phyloP scores from a whole-genome alignment of 1,140 invertebrate genomes.

The Ips nitidus region DNA sequence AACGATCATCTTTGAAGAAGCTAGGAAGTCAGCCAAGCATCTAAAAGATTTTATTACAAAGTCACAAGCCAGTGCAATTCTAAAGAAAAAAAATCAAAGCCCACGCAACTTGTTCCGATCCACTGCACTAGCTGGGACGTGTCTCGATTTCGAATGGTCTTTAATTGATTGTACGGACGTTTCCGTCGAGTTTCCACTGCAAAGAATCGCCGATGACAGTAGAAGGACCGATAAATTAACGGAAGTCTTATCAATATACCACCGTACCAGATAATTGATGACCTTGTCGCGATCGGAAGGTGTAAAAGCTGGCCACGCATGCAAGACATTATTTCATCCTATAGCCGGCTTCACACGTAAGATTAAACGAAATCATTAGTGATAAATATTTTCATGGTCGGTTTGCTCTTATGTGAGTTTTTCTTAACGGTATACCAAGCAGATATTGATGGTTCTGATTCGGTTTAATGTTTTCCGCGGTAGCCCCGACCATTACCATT shows the following conservation, averaged over 20 bases:
- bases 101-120: conserved; percentile 27
- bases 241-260: conserved; percentile 6
- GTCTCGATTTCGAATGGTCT: conserved; percentile 16
- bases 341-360: conserved; percentile 32
- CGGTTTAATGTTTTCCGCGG: conserved; percentile 34
- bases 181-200: background rate
- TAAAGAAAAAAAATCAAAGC: conserved; percentile 12
- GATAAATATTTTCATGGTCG: conserved; percentile 35
- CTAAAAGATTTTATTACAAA: background rate
- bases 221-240: background rate
- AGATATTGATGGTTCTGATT: conserved; percentile 34
- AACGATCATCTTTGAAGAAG: background rate
- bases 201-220: background rate
- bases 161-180: conserved; percentile 19
- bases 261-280: background rate
- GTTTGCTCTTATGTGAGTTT: conserved; percentile 29
- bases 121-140: conserved; percentile 13
- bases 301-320: conserved; percentile 25
- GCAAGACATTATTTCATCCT: conserved; percentile 14
- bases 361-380: conserved; percentile 34
- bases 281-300: conserved; percentile 1
- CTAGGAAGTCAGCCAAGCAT: background rate
- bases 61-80: conserved; percentile 18
- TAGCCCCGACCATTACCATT: conserved; percentile 25
- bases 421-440: conserved; percentile 27